Base-by-base conservation (phyloP, 2,888 invertebrate species). In the Brachypalpus laphriformis region DNA sequence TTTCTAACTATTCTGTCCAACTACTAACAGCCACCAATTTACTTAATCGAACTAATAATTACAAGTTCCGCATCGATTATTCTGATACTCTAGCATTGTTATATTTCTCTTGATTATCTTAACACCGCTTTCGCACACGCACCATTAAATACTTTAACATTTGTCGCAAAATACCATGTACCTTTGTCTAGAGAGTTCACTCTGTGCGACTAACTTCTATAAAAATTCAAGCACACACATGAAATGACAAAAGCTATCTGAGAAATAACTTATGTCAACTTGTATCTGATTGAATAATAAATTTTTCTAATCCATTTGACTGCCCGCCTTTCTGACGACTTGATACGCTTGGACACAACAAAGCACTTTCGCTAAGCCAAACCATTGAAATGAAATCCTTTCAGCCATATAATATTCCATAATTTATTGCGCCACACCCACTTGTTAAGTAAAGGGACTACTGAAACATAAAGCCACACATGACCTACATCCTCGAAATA, bases 281-380 rank as follows among this genome's bases (percentile, higher is more conserved):
- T 37, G 37, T 40, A 65, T 51, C 78, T 78, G 78, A 82, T 72
- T 72, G 78, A 78, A 78, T 78, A 82, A 66, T 66, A 68, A 71
- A 47, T 63, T 40, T 18, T 63, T 34, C 16, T 54, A 45, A 71
- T 78, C 59, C 72, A 68, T 76, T 75, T 59, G 40, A 68, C 20
- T 68, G 49, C 3, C 59, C 59, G 57, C 66, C 59, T 49, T 31
- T 7, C 49, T 61, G 57, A 42, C 68, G 75, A 57, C 75, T 61
- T 14, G n/a, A 31, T 63, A 18, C 47, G 2, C 25, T 42, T 31
- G 45, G 42, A 68, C 20, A 57, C 42, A 31, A 76, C 45, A 59
- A 70, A 61, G 47, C 47, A 57, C 57, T 66, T 66, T 56, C n/a
- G 25, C 34, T 47, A 16, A 42, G 6, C 25, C 59, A n/a, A 42